These are phyloP conservation scores for Tapirus indicus DNA, from an alignment of 2,797 vertebrate species.

Conservation along the genomic window DNA sequence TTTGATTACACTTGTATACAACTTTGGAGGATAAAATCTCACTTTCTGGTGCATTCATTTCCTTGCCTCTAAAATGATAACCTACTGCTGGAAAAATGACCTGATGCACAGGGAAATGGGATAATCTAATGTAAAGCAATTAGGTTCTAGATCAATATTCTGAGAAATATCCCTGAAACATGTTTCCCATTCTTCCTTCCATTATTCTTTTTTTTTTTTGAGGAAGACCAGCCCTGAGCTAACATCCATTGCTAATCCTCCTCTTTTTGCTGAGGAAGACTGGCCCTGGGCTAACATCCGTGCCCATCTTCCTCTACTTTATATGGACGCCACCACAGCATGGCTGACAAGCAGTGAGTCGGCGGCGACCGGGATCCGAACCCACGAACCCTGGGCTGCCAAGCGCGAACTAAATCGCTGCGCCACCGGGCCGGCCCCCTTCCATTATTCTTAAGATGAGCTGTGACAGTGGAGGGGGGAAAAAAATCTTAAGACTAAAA, in stretches of 20 bases:
- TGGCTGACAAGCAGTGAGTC: too few relatives aligned
- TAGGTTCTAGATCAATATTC: conserved; percentile 24
- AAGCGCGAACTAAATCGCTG: too few relatives aligned
- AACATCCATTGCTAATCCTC: too few relatives aligned
- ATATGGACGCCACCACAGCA: too few relatives aligned
- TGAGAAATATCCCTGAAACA: not conserved
- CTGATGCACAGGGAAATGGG: not conserved
- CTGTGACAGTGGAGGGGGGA: not conserved
- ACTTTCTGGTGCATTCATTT: not conserved
- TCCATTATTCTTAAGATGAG: conserved; percentile 37
- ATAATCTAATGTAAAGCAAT: conserved; percentile 34
- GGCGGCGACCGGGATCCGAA: too few relatives aligned
- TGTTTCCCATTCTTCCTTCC: not conserved
- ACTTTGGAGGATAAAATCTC: not conserved
- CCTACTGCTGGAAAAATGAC: not conserved
- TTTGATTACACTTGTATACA: conserved; percentile 26
- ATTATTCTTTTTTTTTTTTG: not conserved
- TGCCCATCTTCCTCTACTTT: too few relatives aligned
- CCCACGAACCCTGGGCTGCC: too few relatives aligned
- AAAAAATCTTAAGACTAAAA: not conserved
- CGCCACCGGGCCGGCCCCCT: too few relatives aligned
- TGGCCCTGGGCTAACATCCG: too few relatives aligned
- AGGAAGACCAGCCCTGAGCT: too few relatives aligned
- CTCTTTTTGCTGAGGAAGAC: too few relatives aligned
- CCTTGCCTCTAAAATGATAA: conserved; percentile 29